These are phyloP conservation scores for Calypte anna DNA, from an alignment of 2,113 vertebrate species.

Conservation along the genomic window DNA sequence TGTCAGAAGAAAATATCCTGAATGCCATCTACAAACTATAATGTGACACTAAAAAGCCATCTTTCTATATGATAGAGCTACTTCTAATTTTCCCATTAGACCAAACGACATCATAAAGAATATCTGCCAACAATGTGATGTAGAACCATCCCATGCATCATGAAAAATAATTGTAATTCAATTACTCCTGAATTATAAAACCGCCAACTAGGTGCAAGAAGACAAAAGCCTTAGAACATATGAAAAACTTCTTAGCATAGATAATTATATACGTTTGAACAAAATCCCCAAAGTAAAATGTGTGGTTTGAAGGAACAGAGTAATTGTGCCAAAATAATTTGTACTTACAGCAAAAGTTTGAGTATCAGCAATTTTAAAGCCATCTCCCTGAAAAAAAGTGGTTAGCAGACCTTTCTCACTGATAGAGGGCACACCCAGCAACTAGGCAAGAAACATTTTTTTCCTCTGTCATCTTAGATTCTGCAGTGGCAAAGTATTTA, in stretches of 20 bases:
- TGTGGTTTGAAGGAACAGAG: conserved; percentile 51
- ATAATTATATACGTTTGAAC: conserved; percentile 72
- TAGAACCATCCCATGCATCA: conserved; percentile 78
- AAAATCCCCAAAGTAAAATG: conserved; percentile 66
- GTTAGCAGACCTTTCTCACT: neutral
- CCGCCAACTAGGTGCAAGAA: conserved; percentile 73
- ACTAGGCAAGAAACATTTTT: neutral
- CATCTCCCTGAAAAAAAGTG: neutral
- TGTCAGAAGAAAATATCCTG: conserved; percentile 59
- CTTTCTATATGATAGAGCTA: conserved; percentile 67
- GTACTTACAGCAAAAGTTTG: conserved; percentile 49
- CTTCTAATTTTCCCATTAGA: conserved; percentile 82
- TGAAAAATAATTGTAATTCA: conserved; percentile 82
- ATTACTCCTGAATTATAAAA: conserved; percentile 79
- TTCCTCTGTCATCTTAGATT: neutral
- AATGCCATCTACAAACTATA: conserved; percentile 66
- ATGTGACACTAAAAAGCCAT: conserved; percentile 70
- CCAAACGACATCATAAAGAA: conserved; percentile 75
- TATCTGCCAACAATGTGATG: conserved; percentile 77
- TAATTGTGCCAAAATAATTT: conserved; percentile 49
- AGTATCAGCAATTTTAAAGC: conserved; percentile 43
- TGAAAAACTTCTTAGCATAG: conserved; percentile 73
- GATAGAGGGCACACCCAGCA: neutral
- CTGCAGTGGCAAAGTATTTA: neutral
- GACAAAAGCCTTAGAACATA: conserved; percentile 62